Evolutionary conservation across 2,888 invertebrate genomes (phyloP), one percentile per base, ranked within the genome.

Genomic region (Labia minor): DNA sequence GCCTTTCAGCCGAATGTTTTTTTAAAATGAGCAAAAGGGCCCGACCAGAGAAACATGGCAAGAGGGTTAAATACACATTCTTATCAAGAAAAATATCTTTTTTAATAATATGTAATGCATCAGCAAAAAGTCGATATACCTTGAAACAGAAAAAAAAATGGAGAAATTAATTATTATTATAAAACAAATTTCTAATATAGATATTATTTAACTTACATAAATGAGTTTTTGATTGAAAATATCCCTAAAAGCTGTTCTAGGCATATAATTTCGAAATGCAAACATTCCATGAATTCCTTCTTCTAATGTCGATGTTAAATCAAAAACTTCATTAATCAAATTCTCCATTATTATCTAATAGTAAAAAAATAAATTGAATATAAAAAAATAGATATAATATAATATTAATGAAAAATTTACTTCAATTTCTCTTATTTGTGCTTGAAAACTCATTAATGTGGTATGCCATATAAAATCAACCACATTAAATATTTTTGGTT

Each of bases 231-330:
- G 80, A 70, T 88, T 84, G 74, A 90, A 89, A 1, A 88, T 79
- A 0, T 84, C 81, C 21, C 83, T 84, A 65, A 93, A 80, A 14
- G 86, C 87, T 73, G 87, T 86, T 66, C 93, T 82, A 70, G 86
- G 85, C 0, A 89, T 86, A 72, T 90, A 91, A 75, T 89, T 89
- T 74, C 89, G 84, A 72, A 92, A 84, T 0, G 88, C 85, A 72
- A 85, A 89, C 3, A 95, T 79, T 0, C 88, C 83, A 69, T 90
- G 86, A 8, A 95, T 82, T 0, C 88, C 90, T 73, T 92, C 90
- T 72, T 90, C 90, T 0, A 92, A 85, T 71, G 90, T 90, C 65
- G 86, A 87, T 6, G 91, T 84, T 6, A 86, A 84, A 71, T 88
- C 86, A 74, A 94, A 94, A 0, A 90, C 87, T 0, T 86, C 83